A percentile compares a stretch with the other conserved stretches of the same genome.
These are phyloP conservation scores for Dioctria rufipes DNA, from an alignment of 2,888 invertebrate genomes.

Conservation along the genomic window DNA sequence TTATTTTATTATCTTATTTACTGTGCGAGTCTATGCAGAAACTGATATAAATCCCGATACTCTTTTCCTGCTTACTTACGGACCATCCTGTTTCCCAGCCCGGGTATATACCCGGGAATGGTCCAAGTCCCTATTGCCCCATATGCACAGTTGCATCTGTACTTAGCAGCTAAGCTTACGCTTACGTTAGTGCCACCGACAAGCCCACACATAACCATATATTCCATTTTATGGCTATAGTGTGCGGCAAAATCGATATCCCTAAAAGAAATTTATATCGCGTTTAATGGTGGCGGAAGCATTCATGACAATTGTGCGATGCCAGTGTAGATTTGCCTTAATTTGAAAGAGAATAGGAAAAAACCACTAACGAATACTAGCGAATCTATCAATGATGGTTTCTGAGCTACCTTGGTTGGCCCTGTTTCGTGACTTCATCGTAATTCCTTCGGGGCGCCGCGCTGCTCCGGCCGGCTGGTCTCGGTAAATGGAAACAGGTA, in stretches of 20 bases:
- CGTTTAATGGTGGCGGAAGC: constrained; percentile 54
- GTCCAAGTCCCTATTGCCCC: background rate
- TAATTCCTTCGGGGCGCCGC: constrained; percentile 32
- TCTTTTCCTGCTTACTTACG: constrained; percentile 24
- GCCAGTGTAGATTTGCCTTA: constrained; percentile 46
- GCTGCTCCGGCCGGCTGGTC: background rate
- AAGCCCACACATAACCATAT: constrained; percentile 55
- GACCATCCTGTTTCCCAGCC: background rate
- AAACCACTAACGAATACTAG: constrained; percentile 24
- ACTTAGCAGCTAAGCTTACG: constrained; percentile 30
- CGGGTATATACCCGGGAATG: background rate
- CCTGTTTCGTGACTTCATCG: constrained; percentile 52
- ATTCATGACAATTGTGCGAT: constrained; percentile 56
- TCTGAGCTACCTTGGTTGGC: background rate
- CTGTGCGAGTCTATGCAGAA: constrained; percentile 50
- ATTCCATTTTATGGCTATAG: constrained; percentile 53
- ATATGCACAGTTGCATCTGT: constrained; percentile 45
- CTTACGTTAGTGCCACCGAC: constrained; percentile 16
- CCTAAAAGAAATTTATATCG: constrained; percentile 57
- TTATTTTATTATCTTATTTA: constrained; percentile 58
- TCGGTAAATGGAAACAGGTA: constrained; percentile 41
- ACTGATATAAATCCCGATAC: constrained; percentile 55
- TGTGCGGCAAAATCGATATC: constrained; percentile 56
- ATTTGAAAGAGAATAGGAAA: constrained; percentile 40
- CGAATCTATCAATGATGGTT: constrained; percentile 55